Conservation (phyloP, 1,140 invertebrate species). For the Aphelenchoides avenae region DNA sequence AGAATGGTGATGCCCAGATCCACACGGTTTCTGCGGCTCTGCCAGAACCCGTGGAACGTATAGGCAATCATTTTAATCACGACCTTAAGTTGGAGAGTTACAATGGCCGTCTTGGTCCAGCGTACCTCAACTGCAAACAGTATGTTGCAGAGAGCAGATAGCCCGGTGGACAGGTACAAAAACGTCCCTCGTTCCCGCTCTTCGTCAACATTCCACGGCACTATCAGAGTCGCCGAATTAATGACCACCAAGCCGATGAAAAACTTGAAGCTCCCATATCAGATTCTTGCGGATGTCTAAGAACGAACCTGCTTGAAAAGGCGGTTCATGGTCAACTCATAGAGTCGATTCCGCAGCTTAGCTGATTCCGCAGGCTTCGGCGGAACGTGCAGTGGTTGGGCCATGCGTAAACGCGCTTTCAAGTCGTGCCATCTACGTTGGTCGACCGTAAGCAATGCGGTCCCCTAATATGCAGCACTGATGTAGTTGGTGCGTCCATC, state of each 20-base stretch:
- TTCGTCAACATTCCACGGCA: constrained; percentile 64
- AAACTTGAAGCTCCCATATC: too few species aligned
- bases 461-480: constrained; percentile 67
- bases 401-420: constrained; percentile 96
- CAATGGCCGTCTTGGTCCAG: too few species aligned
- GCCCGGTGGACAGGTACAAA: constrained; percentile 70
- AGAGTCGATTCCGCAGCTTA: constrained; percentile 81
- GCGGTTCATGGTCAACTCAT: constrained; percentile 95
- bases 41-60: constrained; percentile 94
- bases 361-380: constrained; percentile 71
- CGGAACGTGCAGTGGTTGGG: constrained; percentile 93
- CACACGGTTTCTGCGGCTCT: constrained; percentile 91
- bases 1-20: constrained; percentile 93
- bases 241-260: constrained; percentile 46
- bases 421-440: constrained; percentile 98
- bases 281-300: not conserved
- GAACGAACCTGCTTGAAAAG: constrained; percentile 75
- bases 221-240: constrained; percentile 55
- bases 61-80: constrained; percentile 98
- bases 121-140: constrained; percentile 65
- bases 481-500: not conserved
- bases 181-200: constrained; percentile 60
- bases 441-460: constrained; percentile 93
- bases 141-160: constrained; percentile 74
- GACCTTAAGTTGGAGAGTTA: constrained; percentile 72